These are phyloP conservation scores for Onychomys arenicola DNA, from an alignment of 2,797 vertebrate species.

Conservation along the genomic window DNA sequence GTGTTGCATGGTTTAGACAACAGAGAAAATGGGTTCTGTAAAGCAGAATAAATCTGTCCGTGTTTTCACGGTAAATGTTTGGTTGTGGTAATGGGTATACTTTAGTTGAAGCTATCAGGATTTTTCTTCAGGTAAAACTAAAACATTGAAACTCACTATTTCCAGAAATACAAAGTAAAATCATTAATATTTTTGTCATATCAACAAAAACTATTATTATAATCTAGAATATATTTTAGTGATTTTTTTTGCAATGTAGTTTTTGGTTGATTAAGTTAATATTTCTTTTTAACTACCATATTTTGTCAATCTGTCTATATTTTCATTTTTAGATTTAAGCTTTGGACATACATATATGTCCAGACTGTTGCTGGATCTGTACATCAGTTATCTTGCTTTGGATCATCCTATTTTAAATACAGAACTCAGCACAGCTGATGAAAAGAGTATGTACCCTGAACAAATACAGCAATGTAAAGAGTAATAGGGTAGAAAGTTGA, in stretches of 20 bases:
- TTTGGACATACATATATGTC: background rate
- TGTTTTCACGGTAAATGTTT: background rate
- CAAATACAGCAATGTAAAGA: background rate
- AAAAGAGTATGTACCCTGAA: background rate
- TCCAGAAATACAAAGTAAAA: constrained; percentile 8
- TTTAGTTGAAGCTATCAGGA: background rate
- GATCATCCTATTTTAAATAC: background rate
- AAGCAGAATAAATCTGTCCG: background rate
- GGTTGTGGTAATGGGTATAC: background rate
- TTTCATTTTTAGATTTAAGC: constrained; percentile 8
- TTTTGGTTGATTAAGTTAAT: background rate
- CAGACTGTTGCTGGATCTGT: background rate
- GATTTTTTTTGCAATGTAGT: background rate
- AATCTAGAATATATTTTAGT: background rate
- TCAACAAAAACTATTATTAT: background rate
- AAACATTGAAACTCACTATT: background rate
- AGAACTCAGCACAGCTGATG: background rate
- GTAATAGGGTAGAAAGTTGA: background rate
- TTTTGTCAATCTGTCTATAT: constrained; percentile 18
- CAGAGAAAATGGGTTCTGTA: background rate
- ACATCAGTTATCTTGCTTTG: background rate
- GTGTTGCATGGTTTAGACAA: background rate
- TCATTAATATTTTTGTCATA: constrained; percentile 35
- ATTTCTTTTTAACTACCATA: background rate
- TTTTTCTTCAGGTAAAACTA: background rate